Base-by-base conservation (phyloP, 2,888 invertebrate species). In the Dynastes maya region DNA sequence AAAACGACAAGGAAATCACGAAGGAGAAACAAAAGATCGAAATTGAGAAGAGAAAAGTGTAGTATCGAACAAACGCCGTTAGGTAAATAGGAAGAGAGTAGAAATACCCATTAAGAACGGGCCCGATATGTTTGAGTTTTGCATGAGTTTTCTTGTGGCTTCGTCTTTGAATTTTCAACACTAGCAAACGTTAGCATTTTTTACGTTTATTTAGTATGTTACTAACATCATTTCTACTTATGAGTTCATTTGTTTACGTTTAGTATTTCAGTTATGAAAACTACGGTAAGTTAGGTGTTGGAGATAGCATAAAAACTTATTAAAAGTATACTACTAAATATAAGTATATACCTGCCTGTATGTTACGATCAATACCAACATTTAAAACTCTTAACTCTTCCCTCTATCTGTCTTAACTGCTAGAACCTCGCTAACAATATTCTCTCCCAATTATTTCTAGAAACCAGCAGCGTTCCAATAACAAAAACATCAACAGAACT, bases 371-470 rank as follows among this genome's bases (percentile, higher is more conserved):
- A 67, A 76, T 40, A 27, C 61, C 55, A 71, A 71, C 61, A 70
- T 68, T 45, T 58, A 71, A 71, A 63, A 77, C 45, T 71, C 29
- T 76, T 77, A 77, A 61, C 77, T 78, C 40, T 67, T 53, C 37
- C 53, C 49, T 63, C 68, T 68, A 77, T 64, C 74, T 63, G 53
- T 79, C 55, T 79, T 80, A 82, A 85, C 83, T 84, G 88, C 87
- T 88, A 88, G 87, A 83, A 84, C 85, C 87, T 83, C 83, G 85
- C 87, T 89, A 89, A 89, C 85, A 84, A 81, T 86, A 86, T 87
- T 87, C 88, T 86, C 86, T 86, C 87, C 86, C 85, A 85, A 85
- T 89, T 84, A 86, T 88, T 89, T 89, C 85, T 89, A 89, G 89
- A 89, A 88, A 84, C 85, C 86, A 85, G 85, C 87, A 85, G 85